Evolutionary conservation across 2,888 invertebrate species (phyloP), one percentile per base, ranked within the genome.

Genomic region (Leptinotarsa haldemani): DNA sequence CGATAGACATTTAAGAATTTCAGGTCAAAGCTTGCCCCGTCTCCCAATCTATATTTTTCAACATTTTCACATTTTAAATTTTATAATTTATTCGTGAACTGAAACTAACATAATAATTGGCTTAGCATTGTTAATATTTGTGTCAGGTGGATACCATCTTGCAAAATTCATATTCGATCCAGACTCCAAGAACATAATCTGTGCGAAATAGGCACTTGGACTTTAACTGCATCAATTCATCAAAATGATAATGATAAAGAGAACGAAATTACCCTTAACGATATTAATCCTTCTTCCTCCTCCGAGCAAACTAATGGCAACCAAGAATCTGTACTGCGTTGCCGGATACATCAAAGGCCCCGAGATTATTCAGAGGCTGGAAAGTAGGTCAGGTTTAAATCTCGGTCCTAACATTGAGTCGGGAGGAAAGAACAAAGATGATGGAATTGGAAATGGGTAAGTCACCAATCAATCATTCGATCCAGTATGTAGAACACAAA

Each of bases 311-410:
- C 18, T 53, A 53, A 53, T 53, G 53, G n/a, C 18, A 20, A 56
- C 9, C 53, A 56, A 56, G 53, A 20, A 56, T 20, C 15, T 50
- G 15, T 16, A 50, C 50, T 16, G 50, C 50, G 50, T 50, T 50
- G 50, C 53, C 53, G 2, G n/a, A 56, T 56, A 56, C 53, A 13
- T 56, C 12, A 56, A 52, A 15, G 16, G 52, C n/a, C 52, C 16
- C 52, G 53, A 20, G 12, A 56, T 56, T 18, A 56, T 18, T 9
- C 18, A 56, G 53, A 18, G 22, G 3, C 13, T 56, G 53, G 53
- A 56, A 56, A 18, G 53, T 56, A 13, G 53, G 53, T 56, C 53
- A 56, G 20, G 12, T 56, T 56, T 56, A 56, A 56, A 56, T 56
- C 53, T 56, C 53, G 18, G 22, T 56, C 18, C 20, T 56, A 56